Evolutionary conservation across 2,888 invertebrate genomes (phyloP).

Genomic region (Cybosia mesomella): DNA sequence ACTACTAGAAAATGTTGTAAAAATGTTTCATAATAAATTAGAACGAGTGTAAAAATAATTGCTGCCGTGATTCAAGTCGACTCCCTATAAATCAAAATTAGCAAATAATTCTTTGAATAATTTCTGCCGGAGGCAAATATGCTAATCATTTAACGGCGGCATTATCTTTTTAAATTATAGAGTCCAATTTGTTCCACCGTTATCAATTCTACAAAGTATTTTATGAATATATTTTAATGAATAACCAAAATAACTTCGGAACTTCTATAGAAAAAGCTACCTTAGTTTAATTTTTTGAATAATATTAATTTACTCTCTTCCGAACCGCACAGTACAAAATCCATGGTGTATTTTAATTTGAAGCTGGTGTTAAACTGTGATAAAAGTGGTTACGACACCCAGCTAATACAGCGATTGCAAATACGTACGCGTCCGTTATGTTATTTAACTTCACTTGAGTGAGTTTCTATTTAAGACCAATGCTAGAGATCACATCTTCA

Average conservation of each 20-base stretch:
- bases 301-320: too few species aligned
- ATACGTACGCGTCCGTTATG: too few species aligned
- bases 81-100: neutral
- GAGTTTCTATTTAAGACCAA: neutral
- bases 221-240: neutral
- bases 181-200: neutral
- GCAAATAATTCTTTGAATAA: neutral
- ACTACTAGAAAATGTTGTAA: neutral
- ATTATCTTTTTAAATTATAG: neutral
- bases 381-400: too few species aligned
- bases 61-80: neutral
- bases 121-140: neutral
- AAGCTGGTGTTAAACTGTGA: neutral
- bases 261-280: neutral
- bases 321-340: too few species aligned
- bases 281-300: too few species aligned
- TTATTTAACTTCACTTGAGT: too few species aligned
- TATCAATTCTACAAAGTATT: neutral
- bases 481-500: neutral
- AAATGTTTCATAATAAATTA: neutral
- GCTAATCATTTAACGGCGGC: neutral
- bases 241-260: too few species aligned
- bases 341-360: too few species aligned
- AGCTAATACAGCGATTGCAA: too few species aligned
- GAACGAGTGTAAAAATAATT: neutral